Conservation (phyloP, 2,888 invertebrate genomes). For the Theretra japonica region DNA sequence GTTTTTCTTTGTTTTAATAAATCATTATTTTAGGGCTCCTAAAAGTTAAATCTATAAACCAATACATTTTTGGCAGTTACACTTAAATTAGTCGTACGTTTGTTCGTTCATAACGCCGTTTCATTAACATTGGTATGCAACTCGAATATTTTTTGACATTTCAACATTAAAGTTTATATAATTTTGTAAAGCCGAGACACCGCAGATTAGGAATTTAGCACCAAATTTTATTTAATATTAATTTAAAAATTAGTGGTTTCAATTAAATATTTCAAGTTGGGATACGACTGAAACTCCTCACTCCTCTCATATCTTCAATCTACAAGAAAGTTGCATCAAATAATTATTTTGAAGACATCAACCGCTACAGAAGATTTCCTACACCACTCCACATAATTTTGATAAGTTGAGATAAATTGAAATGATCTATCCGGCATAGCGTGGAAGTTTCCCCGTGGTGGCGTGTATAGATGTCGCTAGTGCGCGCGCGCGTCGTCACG, state of each 20-base stretch:
- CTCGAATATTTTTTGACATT: neutral
- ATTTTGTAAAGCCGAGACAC: conserved; percentile 33
- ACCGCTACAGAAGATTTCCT: neutral
- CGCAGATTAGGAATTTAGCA: conserved; percentile 53
- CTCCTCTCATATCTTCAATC: neutral
- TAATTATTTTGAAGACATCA: conserved; percentile 1
- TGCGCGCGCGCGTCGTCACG: conserved; percentile 81
- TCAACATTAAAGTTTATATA: neutral
- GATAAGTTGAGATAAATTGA: too few relatives aligned
- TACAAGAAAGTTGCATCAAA: neutral
- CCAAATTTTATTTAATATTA: conserved; percentile 40
- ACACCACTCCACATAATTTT: neutral
- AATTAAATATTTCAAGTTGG: neutral
- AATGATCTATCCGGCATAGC: neutral
- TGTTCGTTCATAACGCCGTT: conserved; percentile 4
- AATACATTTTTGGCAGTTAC: conserved; percentile 45
- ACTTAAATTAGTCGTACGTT: conserved; percentile 36
- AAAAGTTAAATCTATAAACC: conserved; percentile 31
- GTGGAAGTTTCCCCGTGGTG: too few relatives aligned
- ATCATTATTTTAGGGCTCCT: conserved; percentile 14
- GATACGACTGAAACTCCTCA: neutral
- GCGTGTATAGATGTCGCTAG: conserved; percentile 46
- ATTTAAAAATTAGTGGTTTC: conserved; percentile 16
- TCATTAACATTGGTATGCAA: neutral
- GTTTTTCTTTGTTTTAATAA: conserved; percentile 20